A percentile compares a stretch with the other conserved stretches of the same genome.
phyloP scores from a whole-genome alignment of 30 jellyfish, hydroid and myxozoan genomes.

The Aurelia aurita region DNA sequence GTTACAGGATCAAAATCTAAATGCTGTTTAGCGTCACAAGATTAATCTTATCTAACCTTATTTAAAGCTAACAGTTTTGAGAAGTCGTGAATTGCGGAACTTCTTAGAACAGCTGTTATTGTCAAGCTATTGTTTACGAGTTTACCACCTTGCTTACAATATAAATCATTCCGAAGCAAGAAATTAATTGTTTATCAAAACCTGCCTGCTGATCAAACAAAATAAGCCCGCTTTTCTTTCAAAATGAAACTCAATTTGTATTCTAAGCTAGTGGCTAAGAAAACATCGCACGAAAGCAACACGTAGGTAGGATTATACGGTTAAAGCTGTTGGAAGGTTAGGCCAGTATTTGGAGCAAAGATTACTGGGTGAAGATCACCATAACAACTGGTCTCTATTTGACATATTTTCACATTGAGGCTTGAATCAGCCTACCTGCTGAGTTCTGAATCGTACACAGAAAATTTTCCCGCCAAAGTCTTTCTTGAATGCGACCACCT shows the following conservation, averaged over 20 bases:
- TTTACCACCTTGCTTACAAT: not conserved
- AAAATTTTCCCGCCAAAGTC: conserved; percentile 68
- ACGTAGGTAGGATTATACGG: no score
- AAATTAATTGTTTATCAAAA: no score
- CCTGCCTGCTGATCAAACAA: no score
- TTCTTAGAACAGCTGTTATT: conserved; percentile 34
- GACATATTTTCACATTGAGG: conserved; percentile 72
- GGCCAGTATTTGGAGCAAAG: not conserved
- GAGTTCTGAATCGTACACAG: conserved; percentile 69
- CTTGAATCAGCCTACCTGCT: conserved; percentile 64
- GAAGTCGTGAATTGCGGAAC: not conserved
- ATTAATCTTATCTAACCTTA: no score
- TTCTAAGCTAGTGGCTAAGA: not conserved
- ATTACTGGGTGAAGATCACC: conserved; percentile 15
- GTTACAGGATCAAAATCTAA: no score
- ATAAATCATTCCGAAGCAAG: not conserved
- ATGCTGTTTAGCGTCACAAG: no score
- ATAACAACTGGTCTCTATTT: conserved; percentile 29
- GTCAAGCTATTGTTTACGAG: not conserved
- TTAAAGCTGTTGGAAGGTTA: no score
- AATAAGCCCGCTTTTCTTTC: no score
- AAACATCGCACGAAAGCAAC: not conserved
- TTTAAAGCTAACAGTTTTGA: no score
- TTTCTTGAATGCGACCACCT: conserved; percentile 49
- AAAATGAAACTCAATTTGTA: no score